phyloP scores from a whole-genome alignment of 2,888 invertebrate genomes.

The Lomographa bimaculata region DNA sequence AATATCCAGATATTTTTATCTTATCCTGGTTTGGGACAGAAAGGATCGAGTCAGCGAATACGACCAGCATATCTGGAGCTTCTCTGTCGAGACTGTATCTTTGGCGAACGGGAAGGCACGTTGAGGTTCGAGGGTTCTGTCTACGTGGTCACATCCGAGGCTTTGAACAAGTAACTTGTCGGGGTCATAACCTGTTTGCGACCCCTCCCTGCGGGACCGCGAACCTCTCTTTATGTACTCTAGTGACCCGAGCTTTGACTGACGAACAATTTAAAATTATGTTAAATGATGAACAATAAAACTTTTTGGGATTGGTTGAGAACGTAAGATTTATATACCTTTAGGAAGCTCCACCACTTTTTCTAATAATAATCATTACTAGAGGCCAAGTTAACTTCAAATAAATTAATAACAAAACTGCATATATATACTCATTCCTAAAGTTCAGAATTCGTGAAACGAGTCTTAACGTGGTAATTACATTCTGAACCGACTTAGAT shows the following conservation, averaged over 20 bases:
- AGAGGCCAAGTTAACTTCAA: no score
- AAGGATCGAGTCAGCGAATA: conserved; percentile 55
- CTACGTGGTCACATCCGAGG: conserved; percentile 61
- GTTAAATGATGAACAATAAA: conserved; percentile 13
- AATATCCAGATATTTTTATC: conserved; percentile 72
- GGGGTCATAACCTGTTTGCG: conserved; percentile 83
- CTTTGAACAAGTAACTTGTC: conserved; percentile 80
- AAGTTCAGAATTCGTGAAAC: no score
- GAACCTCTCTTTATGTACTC: conserved; percentile 66
- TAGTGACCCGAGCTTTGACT: conserved; percentile 63
- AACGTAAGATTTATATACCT: no score
- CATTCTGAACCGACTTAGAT: no score
- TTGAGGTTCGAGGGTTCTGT: conserved; percentile 53
- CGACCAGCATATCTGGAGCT: conserved; percentile 50
- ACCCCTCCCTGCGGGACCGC: conserved; percentile 77
- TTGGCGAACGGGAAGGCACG: conserved; percentile 40
- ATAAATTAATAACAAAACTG: no score
- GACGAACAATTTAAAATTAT: conserved; percentile 54
- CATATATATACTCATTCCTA: no score
- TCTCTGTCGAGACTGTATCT: conserved; percentile 35
- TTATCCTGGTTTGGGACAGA: conserved; percentile 76
- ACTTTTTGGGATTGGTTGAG: no score
- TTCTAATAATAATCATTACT: no score
- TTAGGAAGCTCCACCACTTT: no score
- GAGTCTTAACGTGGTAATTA: no score